A percentile compares a stretch with the other conserved stretches of the same genome.
phyloP scores from a whole-genome alignment of 2,888 invertebrate species.

The Chrysolina haemoptera region DNA sequence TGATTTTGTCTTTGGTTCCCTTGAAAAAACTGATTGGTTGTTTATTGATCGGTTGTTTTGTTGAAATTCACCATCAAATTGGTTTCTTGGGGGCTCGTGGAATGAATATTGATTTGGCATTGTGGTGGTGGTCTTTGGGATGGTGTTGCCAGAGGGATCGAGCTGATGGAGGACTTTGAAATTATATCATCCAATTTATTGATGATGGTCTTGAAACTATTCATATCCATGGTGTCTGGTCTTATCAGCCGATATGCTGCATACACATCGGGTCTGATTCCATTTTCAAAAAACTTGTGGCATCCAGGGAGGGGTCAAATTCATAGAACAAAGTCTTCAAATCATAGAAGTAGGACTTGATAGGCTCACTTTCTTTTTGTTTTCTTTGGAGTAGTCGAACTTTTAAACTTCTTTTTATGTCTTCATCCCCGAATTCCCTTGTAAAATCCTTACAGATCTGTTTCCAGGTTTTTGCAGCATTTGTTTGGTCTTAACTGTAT shows the following conservation, averaged over 20 bases:
- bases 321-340: conserved; percentile 25
- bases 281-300: conserved; percentile 28
- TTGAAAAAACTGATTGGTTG: not conserved
- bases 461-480: conserved; percentile 6
- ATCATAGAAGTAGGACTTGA: conserved; percentile 26
- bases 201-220: conserved; percentile 15
- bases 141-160: not conserved
- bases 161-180: not conserved
- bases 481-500: conserved; percentile 11
- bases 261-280: conserved; percentile 16
- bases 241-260: conserved; percentile 4
- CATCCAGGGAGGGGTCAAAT: conserved; percentile 21
- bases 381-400: conserved; percentile 9
- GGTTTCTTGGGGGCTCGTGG: not conserved
- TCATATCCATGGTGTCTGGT: conserved; percentile 10
- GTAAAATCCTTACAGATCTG: not conserved
- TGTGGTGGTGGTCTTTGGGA: not conserved
- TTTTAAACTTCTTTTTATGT: conserved; percentile 12
- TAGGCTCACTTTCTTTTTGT: conserved; percentile 8
- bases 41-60: not conserved
- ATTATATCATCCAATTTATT: conserved; percentile 11
- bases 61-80: not conserved
- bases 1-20: not conserved
- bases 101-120: not conserved
- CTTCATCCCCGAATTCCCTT: conserved; percentile 12